These are phyloP conservation scores for Gisinianus flammeolus DNA, from an alignment of 2,888 invertebrate species.

Conservation along the genomic window DNA sequence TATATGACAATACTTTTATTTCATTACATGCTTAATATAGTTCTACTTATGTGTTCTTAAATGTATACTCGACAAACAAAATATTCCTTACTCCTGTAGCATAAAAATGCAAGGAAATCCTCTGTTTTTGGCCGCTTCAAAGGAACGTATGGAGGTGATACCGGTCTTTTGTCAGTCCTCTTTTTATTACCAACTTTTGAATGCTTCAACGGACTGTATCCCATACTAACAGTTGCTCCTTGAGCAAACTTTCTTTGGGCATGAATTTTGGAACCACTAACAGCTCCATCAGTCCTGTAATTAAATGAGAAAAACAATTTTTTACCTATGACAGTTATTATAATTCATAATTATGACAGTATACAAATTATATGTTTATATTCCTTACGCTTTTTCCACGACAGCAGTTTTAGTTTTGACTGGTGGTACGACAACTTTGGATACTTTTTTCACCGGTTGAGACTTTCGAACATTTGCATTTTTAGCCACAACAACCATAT, in stretches of 20 bases:
- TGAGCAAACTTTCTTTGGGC: constrained; percentile 89
- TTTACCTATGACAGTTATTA: neutral
- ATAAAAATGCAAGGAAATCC: constrained; percentile 83
- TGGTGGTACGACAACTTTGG: constrained; percentile 4
- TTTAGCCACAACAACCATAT: constrained; percentile 37
- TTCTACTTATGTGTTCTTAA: too few relatives aligned
- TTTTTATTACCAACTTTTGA: constrained; percentile 67
- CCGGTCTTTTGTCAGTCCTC: constrained; percentile 38
- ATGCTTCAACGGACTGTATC: constrained; percentile 66
- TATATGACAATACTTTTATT: too few relatives aligned
- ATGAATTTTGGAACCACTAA: constrained; percentile 67
- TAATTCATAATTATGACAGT: neutral
- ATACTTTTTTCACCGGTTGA: constrained; percentile 17
- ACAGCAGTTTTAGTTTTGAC: constrained; percentile 1
- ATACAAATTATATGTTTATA: neutral
- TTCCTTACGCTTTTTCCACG: constrained; percentile 5
- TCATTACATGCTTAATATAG: too few relatives aligned
- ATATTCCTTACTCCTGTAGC: constrained; percentile 72
- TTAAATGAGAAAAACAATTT: constrained; percentile 1
- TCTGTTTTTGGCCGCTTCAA: constrained; percentile 78
- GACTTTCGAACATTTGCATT: constrained; percentile 19
- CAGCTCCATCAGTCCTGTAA: constrained; percentile 10
- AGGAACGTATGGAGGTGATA: constrained; percentile 61
- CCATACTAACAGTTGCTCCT: constrained; percentile 68
- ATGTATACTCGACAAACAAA: too few relatives aligned